Evolutionary conservation across 2,888 invertebrate genomes (phyloP).

Genomic region (Willowsia nigromaculata): DNA sequence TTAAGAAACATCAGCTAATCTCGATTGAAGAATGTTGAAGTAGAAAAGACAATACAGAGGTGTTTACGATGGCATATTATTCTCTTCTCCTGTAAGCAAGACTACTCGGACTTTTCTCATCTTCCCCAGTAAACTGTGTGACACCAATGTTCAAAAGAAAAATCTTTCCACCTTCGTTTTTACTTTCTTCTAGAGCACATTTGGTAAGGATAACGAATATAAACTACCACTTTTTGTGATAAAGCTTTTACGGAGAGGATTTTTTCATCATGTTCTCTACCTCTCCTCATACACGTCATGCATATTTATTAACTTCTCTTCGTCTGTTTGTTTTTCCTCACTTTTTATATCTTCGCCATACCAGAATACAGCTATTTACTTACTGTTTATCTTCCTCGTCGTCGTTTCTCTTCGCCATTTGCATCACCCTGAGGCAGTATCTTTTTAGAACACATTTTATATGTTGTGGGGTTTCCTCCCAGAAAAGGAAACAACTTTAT

Average conservation of each 20-base stretch:
- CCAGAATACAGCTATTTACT: background rate
- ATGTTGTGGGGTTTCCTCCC: background rate
- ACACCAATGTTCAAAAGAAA: no score
- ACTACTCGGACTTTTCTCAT: no score
- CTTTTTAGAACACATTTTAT: background rate
- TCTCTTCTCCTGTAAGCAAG: no score
- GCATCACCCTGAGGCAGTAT: background rate
- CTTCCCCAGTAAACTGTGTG: no score
- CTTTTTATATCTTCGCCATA: background rate
- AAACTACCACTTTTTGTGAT: background rate
- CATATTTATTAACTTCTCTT: background rate
- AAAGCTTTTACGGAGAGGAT: background rate
- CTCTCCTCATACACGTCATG: background rate
- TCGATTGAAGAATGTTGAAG: no score
- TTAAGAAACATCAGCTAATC: no score
- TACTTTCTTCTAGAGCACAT: background rate
- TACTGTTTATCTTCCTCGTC: background rate
- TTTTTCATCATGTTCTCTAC: background rate
- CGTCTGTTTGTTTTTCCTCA: background rate
- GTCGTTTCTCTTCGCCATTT: background rate
- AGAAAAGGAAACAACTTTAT: background rate
- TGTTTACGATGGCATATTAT: no score
- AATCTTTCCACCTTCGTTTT: background rate
- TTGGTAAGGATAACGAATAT: background rate
- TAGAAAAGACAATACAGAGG: no score